A percentile compares a stretch with the other conserved stretches of the same genome.
Conservation (phyloP, 1,140 invertebrate species). For the Panagrolaimus sp. region DNA sequence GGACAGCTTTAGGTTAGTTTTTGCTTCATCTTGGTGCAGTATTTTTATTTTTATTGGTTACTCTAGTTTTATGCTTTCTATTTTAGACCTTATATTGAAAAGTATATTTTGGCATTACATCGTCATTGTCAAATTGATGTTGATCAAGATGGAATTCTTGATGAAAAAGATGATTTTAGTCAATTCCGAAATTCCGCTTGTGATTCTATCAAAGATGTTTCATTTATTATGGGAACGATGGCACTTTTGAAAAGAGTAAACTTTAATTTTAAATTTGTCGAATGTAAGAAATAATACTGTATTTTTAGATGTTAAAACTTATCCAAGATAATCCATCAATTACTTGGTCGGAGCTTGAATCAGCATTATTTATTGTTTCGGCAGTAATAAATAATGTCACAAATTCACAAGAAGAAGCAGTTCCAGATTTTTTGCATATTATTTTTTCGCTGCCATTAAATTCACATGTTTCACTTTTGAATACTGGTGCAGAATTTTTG, state of each 20-base stretch:
- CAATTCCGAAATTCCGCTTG: constrained; percentile 83
- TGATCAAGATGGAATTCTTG: constrained; percentile 80
- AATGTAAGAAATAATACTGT: background rate
- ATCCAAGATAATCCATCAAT: constrained; percentile 46
- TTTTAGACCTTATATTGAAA: constrained; percentile 83
- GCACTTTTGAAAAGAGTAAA: constrained; percentile 87
- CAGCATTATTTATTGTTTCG: constrained; percentile 75
- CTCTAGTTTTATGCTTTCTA: constrained; percentile 59
- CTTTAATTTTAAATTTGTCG: constrained; percentile 51
- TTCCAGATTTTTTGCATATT: constrained; percentile 84
- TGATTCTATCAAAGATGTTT: constrained; percentile 89
- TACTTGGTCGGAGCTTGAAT: constrained; percentile 86
- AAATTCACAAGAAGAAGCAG: constrained; percentile 82
- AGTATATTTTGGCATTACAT: constrained; percentile 75
- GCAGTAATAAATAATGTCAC: constrained; percentile 28
- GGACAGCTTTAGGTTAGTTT: background rate
- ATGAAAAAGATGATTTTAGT: constrained; percentile 76
- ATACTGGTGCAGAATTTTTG: constrained; percentile 79
- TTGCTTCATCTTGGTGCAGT: no score
- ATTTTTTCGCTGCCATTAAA: constrained; percentile 77
- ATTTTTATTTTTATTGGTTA: constrained; percentile 20
- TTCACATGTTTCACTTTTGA: constrained; percentile 78
- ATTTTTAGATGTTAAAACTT: constrained; percentile 63
- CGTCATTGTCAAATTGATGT: constrained; percentile 83
- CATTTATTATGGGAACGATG: constrained; percentile 89